These are phyloP conservation scores for Philereme transversata DNA, from an alignment of 2,888 invertebrate genomes.

Conservation along the genomic window DNA sequence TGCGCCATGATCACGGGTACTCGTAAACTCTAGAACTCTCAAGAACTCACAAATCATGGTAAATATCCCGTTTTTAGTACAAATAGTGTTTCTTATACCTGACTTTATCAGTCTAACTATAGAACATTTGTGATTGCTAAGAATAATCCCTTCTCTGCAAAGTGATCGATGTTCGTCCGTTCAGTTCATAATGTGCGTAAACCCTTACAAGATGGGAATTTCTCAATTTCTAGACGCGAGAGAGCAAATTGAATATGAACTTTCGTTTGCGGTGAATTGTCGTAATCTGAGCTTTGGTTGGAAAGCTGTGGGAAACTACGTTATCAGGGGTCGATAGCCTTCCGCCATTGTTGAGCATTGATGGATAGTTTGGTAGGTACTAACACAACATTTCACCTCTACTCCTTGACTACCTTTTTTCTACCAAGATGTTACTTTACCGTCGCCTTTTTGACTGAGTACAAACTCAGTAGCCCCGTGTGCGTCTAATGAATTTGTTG, in stretches of 20 bases:
- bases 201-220: slow-evolving; percentile 48
- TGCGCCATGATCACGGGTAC: too few species aligned
- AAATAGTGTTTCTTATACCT: too few species aligned
- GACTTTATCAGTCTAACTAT: too few species aligned
- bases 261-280: slow-evolving; percentile 61
- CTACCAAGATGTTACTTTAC: too few species aligned
- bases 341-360: slow-evolving; percentile 22
- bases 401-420: too few species aligned
- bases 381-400: background rate
- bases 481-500: too few species aligned
- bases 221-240: slow-evolving; percentile 53
- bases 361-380: slow-evolving; percentile 8
- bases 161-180: slow-evolving; percentile 14
- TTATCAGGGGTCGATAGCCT: slow-evolving; percentile 38
- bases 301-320: slow-evolving; percentile 49
- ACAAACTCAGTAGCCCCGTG: too few species aligned
- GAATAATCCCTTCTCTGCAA: too few species aligned
- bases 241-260: slow-evolving; percentile 67
- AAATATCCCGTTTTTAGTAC: too few species aligned
- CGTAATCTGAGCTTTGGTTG: slow-evolving; percentile 48
- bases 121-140: background rate
- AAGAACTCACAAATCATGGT: too few species aligned
- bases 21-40: too few species aligned
- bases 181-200: slow-evolving; percentile 25
- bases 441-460: too few species aligned